These are phyloP conservation scores for Dendrolimus pini DNA, from an alignment of 2,888 invertebrate species.

Conservation along the genomic window DNA sequence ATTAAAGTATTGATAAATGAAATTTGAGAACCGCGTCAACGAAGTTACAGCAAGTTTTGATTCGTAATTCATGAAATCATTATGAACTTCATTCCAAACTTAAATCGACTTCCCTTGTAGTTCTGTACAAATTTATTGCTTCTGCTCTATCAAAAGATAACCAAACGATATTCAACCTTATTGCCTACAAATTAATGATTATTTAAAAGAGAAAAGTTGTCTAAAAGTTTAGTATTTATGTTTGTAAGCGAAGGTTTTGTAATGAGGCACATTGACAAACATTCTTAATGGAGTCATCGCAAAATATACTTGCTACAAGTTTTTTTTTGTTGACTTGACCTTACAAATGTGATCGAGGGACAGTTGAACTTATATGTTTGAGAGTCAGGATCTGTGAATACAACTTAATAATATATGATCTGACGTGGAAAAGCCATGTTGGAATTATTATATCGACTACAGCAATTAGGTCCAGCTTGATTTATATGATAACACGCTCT, in stretches of 20 bases:
- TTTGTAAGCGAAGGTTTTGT: neutral
- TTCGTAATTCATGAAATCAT: constrained; percentile 41
- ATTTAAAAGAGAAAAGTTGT: neutral
- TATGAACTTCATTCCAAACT: constrained; percentile 35
- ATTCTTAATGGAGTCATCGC: neutral
- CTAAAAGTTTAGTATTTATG: neutral
- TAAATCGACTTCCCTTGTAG: constrained; percentile 43
- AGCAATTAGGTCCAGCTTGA: too few relatives aligned
- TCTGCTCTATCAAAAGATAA: neutral
- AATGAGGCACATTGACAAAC: neutral
- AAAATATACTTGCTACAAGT: neutral
- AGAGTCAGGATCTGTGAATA: too few relatives aligned
- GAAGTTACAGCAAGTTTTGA: constrained; percentile 18
- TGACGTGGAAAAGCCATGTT: too few relatives aligned
- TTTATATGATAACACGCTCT: too few relatives aligned
- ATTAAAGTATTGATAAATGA: too few relatives aligned
- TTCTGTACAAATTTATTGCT: constrained; percentile 5
- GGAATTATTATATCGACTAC: too few relatives aligned
- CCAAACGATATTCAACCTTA: neutral
- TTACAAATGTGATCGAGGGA: too few relatives aligned
- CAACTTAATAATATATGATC: too few relatives aligned
- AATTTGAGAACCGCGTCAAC: neutral
- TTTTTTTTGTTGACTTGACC: too few relatives aligned
- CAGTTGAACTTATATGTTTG: too few relatives aligned
- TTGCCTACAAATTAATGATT: neutral